Percentiles rank a stretch among this genome's conserved stretches.
Conservation (phyloP, 2,113 vertebrate genomes). For the Chaetorhynchus papuensis region DNA sequence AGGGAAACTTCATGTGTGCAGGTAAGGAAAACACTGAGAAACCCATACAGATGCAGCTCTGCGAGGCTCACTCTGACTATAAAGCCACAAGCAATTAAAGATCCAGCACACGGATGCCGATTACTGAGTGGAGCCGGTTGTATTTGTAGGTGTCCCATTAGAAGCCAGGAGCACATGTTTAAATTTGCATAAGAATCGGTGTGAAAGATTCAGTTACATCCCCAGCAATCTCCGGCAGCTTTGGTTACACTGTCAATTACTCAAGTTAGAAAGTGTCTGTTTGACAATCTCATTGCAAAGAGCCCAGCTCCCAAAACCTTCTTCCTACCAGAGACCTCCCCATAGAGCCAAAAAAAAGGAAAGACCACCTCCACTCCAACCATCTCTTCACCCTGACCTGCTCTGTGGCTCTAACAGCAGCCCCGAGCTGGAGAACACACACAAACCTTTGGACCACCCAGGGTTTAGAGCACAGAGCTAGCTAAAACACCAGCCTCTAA, state of each 20-base stretch:
- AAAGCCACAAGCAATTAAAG: background rate
- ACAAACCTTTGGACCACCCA: background rate
- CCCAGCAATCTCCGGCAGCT: background rate
- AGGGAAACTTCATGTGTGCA: rapidly evolving
- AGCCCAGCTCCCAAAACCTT: background rate
- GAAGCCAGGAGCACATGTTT: background rate
- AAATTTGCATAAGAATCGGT: conserved; percentile 49
- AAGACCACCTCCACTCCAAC: background rate
- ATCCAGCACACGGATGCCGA: rapidly evolving
- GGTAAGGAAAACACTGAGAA: background rate
- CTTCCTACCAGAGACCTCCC: background rate
- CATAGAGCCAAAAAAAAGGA: background rate
- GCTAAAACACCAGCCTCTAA: background rate
- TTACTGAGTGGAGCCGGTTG: background rate
- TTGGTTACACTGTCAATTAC: background rate
- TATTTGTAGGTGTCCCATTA: background rate
- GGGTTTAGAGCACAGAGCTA: background rate
- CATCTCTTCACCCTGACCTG: background rate
- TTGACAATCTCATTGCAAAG: background rate
- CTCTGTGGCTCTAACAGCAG: background rate
- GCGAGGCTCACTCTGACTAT: background rate
- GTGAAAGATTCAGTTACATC: conserved; percentile 38
- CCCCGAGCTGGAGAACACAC: background rate
- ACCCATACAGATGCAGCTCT: background rate
- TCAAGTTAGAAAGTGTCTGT: background rate